Evolutionary conservation across 2,113 vertebrate genomes (phyloP), one percentile per base, ranked within the genome.

Genomic region (Cariama cristata): DNA sequence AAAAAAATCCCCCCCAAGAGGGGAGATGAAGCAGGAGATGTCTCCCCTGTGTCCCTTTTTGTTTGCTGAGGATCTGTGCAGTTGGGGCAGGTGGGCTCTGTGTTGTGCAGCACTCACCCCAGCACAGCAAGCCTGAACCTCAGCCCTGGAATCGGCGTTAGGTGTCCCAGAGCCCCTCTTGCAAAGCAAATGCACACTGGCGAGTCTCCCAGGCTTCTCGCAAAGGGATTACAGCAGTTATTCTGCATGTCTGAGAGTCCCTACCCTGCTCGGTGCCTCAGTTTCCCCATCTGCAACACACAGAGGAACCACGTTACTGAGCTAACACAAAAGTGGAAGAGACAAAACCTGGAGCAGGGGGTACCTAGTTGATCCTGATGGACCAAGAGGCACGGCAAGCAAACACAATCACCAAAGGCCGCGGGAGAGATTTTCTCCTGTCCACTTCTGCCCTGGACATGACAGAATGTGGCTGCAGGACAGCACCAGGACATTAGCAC

Each of bases 151-250:
- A 62, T 8, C 52, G 6, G 38, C 1, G 1, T 1, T 1, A 3
- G 55, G 30, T 12, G 47, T 13, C 56, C 63, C 67, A 45, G 22
- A 62, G 79, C 26, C 55, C 55, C 79, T 28, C 28, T 2, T 4
- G 30, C 40, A n/a, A 14, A 28, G 44, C 11, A 42, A 64, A 33
- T 0, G 14, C n/a, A 22, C 0, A 0, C 53, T 27, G 60, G 20
- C 0, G 4, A 53, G 9, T 14, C 20, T 50, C n/a, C 74, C 30
- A 16, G 52, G 23, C 53, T 60, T 19, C 84, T 59, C 2, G 10
- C 23, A 32, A 5, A 1, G 4, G 59, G 28, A 14, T 19, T 21
- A 26, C 82, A 81, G 88, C 66, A 71, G 71, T 60, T 40, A 3
- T 8, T 64, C 16, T 18, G 50, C 55, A 24, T 0, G 2, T 5